phyloP scores from a whole-genome alignment of 2,888 invertebrate genomes.

The Cosmorhoe ocellata region DNA sequence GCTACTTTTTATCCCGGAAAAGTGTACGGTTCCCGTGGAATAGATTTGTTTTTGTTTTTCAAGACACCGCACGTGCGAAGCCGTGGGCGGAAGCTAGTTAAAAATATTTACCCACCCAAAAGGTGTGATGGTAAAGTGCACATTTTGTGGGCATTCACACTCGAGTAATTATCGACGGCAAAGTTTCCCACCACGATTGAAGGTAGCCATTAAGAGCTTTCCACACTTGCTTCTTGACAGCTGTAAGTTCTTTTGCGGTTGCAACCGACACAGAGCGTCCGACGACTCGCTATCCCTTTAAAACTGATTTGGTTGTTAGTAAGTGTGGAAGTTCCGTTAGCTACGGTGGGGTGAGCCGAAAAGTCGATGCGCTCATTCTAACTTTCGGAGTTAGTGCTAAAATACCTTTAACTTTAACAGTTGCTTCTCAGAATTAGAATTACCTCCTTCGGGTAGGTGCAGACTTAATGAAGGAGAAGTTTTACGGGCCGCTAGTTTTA shows the following conservation, averaged over 20 bases:
- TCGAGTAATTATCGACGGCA: conserved; percentile 67
- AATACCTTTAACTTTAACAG: conserved; percentile 44
- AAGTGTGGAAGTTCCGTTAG: conserved; percentile 8
- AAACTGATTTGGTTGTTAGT: neutral
- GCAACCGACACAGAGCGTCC: no score
- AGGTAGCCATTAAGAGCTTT: conserved; percentile 51
- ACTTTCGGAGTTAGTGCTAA: conserved; percentile 48
- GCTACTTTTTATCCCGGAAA: no score
- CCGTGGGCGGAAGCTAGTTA: no score
- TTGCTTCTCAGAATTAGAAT: conserved; percentile 40
- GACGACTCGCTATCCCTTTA: no score
- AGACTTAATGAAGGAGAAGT: conserved; percentile 29
- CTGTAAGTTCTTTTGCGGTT: no score
- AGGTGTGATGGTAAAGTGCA: neutral
- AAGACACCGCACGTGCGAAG: no score
- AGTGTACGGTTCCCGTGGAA: no score
- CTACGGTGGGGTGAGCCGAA: conserved; percentile 48
- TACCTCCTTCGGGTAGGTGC: conserved; percentile 27
- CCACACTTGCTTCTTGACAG: neutral
- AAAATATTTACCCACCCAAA: no score
- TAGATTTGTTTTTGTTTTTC: no score
- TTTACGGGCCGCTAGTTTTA: conserved; percentile 30
- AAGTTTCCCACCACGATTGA: conserved; percentile 65
- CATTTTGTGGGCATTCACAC: conserved; percentile 52
- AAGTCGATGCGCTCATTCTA: conserved; percentile 48